A percentile compares a stretch with the other conserved stretches of the same genome.
These are phyloP conservation scores for Diplodus sargus DNA, from an alignment of 2,797 vertebrate genomes.

Conservation along the genomic window DNA sequence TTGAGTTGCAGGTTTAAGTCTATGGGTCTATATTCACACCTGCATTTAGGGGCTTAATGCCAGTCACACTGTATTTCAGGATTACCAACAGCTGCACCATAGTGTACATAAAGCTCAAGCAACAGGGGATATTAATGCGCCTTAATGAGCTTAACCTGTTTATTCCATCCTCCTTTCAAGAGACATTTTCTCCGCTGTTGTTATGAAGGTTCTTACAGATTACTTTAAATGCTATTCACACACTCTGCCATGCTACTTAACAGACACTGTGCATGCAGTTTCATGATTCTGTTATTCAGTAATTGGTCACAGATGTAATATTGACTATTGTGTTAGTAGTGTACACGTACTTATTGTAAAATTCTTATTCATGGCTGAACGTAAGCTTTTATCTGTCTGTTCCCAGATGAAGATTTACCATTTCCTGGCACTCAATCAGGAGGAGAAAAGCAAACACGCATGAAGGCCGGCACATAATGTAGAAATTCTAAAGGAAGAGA, in stretches of 20 bases:
- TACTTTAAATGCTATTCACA: conserved; percentile 8
- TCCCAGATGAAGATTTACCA: neutral
- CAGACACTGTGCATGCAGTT: neutral
- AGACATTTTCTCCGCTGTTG: neutral
- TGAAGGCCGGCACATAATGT: neutral
- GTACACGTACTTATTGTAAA: neutral
- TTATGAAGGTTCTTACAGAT: conserved; percentile 5
- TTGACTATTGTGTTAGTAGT: neutral
- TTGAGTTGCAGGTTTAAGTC: conserved; percentile 53
- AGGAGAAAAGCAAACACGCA: neutral
- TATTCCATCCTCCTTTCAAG: conserved; percentile 35
- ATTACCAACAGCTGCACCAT: conserved; percentile 63
- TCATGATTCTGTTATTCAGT: conserved; percentile 1
- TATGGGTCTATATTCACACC: conserved; percentile 70
- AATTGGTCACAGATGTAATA: neutral
- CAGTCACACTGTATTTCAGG: conserved; percentile 42
- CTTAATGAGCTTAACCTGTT: conserved; percentile 74
- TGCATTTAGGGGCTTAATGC: conserved; percentile 63
- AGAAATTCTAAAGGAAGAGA: conserved; percentile 28
- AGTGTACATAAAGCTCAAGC: conserved; percentile 45
- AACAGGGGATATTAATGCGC: conserved; percentile 60
- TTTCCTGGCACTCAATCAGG: neutral
- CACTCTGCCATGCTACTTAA: neutral
- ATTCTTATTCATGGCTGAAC: neutral
- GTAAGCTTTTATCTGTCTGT: neutral